Percentiles rank a stretch among this genome's conserved stretches.
These are phyloP conservation scores for Acrocephalus scirpaceus DNA, from an alignment of 2,797 vertebrate genomes.

Conservation along the genomic window DNA sequence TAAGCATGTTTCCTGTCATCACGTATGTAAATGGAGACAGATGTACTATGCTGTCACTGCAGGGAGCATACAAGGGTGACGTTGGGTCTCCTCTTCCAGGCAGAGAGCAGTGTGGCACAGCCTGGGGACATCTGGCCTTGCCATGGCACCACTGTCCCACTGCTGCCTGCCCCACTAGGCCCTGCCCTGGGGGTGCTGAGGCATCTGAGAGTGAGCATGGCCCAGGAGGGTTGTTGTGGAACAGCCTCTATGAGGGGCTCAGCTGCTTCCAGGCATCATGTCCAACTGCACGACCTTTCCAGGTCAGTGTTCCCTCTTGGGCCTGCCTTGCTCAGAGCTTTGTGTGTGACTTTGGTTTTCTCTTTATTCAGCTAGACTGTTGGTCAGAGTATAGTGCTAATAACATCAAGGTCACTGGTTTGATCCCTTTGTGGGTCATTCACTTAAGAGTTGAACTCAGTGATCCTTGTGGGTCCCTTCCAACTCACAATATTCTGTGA, in stretches of 20 bases:
- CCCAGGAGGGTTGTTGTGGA: not conserved
- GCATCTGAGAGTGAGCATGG: not conserved
- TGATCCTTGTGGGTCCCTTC: not conserved
- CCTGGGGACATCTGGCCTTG: not conserved
- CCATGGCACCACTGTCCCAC: not conserved
- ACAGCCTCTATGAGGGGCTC: not conserved
- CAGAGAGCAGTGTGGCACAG: not conserved
- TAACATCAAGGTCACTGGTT: not conserved
- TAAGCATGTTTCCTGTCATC: not conserved
- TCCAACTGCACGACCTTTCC: not conserved
- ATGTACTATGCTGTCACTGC: not conserved
- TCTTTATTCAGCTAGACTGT: not conserved
- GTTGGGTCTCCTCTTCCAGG: not conserved
- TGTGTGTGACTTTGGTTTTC: not conserved
- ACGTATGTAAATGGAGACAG: not conserved
- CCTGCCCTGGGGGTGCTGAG: not conserved
- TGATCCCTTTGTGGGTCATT: not conserved
- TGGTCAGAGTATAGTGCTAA: not conserved
- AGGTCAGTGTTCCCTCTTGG: not conserved
- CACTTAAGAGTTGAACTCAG: not conserved
- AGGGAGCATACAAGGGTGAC: rapidly evolving
- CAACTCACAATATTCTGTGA: not conserved
- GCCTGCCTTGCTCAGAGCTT: not conserved
- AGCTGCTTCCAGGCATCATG: rapidly evolving
- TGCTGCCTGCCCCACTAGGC: not conserved